Evolutionary conservation across 2,113 vertebrate species (phyloP).

Genomic region (Phylloscopus whistleri): DNA sequence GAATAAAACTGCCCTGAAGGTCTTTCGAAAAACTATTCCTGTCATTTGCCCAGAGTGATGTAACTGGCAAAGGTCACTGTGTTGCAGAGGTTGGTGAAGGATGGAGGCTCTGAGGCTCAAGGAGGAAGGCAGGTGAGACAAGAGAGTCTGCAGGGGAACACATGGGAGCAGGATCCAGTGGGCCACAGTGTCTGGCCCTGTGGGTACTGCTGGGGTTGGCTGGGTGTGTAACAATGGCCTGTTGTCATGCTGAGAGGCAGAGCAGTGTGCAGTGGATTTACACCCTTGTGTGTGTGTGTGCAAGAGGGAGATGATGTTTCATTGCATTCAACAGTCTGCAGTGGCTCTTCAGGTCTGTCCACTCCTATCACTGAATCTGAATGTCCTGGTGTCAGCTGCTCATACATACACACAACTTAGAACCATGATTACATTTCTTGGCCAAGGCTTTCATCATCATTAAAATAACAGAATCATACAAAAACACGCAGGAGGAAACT

Average conservation of each 20-base stretch:
- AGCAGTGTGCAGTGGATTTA: neutral
- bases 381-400: neutral
- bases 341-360: neutral
- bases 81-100: neutral
- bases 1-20: neutral
- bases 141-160: neutral
- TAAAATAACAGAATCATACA: neutral
- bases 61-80: neutral
- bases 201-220: neutral
- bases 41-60: neutral
- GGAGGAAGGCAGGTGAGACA: neutral
- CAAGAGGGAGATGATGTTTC: neutral
- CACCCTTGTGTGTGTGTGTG: neutral
- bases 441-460: neutral
- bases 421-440: neutral
- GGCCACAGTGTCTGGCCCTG: neutral
- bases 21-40: neutral
- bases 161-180: neutral
- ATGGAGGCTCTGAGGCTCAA: neutral
- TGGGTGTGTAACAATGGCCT: neutral
- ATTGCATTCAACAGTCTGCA: neutral
- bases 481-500: neutral
- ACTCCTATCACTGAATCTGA: neutral
- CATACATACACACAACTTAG: accelerated
- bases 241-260: neutral